phyloP scores from a whole-genome alignment of 2,797 vertebrate species.

The Gymnothorax reevesii region DNA sequence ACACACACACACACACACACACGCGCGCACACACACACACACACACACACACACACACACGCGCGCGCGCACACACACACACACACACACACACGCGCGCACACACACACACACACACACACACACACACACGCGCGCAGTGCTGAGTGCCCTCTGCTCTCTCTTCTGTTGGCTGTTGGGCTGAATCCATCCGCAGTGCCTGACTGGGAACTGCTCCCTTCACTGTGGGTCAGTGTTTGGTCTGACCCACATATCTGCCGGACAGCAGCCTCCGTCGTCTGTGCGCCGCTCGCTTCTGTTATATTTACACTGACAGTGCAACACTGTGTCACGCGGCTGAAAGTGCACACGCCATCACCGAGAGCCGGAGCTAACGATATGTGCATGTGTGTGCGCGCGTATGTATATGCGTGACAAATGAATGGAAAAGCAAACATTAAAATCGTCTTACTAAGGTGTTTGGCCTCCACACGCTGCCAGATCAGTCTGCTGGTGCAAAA shows the following conservation, averaged over 20 bases:
- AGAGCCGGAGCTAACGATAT: background rate
- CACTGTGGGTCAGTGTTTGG: background rate
- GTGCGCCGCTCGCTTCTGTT: background rate
- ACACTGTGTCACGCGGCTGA: background rate
- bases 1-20: too few relatives aligned
- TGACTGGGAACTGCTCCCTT: constrained; percentile 5
- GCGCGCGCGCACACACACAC: too few relatives aligned
- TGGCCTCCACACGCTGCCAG: too few relatives aligned
- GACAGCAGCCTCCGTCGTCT: background rate
- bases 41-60: background rate
- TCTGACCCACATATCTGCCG: background rate
- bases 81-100: too few relatives aligned
- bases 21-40: too few relatives aligned
- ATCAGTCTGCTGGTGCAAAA: too few relatives aligned
- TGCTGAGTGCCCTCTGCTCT: background rate
- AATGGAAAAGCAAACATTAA: too few relatives aligned
- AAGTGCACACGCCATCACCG: background rate
- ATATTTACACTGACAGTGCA: background rate
- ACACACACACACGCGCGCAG: background rate
- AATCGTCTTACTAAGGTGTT: too few relatives aligned
- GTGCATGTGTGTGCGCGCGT: too few relatives aligned
- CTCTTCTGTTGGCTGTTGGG: background rate
- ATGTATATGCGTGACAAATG: too few relatives aligned
- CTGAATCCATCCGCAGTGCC: background rate
- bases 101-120: background rate